phyloP scores from a whole-genome alignment of 2,113 vertebrate genomes.

The Nothoprocta perdicaria region DNA sequence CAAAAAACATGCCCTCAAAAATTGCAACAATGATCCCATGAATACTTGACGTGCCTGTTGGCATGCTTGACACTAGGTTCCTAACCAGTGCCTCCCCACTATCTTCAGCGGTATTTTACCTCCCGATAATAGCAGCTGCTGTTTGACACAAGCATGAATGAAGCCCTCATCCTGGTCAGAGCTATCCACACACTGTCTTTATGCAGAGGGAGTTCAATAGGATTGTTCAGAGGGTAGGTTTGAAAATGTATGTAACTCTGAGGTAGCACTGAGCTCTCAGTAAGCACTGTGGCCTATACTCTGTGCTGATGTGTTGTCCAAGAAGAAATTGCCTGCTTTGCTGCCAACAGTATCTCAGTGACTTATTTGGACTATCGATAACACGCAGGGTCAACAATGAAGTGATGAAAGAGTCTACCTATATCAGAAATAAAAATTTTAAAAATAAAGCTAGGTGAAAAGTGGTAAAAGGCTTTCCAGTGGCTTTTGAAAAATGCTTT shows the following conservation, averaged over 20 bases:
- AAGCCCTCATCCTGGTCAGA: background rate
- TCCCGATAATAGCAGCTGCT: background rate
- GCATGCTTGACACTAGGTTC: background rate
- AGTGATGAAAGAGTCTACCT: background rate
- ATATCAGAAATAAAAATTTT: background rate
- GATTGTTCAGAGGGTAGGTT: background rate
- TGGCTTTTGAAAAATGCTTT: background rate
- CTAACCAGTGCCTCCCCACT: background rate
- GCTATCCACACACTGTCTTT: background rate
- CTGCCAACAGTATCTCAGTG: background rate
- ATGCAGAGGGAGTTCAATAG: background rate
- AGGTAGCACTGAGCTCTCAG: background rate
- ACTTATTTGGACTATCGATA: background rate
- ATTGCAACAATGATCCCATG: background rate
- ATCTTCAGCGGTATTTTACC: background rate
- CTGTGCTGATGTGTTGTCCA: background rate
- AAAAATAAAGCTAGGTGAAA: background rate
- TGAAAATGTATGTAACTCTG: background rate
- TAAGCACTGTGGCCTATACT: background rate
- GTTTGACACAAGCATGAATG: fast-evolving
- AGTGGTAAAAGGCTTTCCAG: background rate
- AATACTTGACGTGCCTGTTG: background rate
- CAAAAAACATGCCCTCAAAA: background rate
- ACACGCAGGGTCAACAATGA: background rate
- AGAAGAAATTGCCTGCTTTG: background rate